Evolutionary conservation across 2,888 invertebrate species (phyloP).

Genomic region (Barypeithes pellucidus): DNA sequence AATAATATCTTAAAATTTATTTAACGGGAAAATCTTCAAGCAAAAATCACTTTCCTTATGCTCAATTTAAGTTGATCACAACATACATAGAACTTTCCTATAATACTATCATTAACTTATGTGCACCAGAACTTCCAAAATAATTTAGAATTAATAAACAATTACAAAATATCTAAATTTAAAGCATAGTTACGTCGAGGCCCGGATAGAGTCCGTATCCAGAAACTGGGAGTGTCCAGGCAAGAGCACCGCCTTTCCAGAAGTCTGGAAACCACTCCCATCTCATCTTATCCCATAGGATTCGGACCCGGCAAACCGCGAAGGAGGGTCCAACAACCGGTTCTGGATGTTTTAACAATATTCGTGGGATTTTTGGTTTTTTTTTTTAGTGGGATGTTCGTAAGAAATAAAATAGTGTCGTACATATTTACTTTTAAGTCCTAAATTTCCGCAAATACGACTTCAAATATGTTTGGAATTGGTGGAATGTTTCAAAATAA

Average conservation of each 20-base stretch:
- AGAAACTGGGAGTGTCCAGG: constrained; percentile 47
- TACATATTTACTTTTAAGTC: background rate
- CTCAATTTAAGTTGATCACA: too few species aligned
- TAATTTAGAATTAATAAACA: constrained; percentile 47
- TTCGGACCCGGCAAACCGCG: constrained; percentile 54
- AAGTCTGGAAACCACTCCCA: constrained; percentile 53
- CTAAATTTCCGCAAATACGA: background rate
- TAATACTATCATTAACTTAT: too few species aligned
- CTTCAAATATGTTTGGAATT: background rate
- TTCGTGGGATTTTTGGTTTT: constrained; percentile 22
- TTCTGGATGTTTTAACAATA: constrained; percentile 25
- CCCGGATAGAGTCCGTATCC: constrained; percentile 23
- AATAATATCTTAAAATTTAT: too few species aligned
- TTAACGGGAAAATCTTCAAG: too few species aligned
- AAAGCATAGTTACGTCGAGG: constrained; percentile 34
- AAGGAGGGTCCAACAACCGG: constrained; percentile 44
- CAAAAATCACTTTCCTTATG: too few species aligned
- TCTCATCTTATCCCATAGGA: constrained; percentile 54
- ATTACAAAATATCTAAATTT: constrained; percentile 47
- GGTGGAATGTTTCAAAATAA: too few species aligned
- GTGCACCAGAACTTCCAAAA: too few species aligned
- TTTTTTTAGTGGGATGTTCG: background rate
- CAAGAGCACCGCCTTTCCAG: constrained; percentile 51
- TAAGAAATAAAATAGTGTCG: constrained; percentile 1
- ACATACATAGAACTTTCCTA: too few species aligned